phyloP scores from a whole-genome alignment of 2,113 vertebrate genomes.

The Corythaixoides concolor region DNA sequence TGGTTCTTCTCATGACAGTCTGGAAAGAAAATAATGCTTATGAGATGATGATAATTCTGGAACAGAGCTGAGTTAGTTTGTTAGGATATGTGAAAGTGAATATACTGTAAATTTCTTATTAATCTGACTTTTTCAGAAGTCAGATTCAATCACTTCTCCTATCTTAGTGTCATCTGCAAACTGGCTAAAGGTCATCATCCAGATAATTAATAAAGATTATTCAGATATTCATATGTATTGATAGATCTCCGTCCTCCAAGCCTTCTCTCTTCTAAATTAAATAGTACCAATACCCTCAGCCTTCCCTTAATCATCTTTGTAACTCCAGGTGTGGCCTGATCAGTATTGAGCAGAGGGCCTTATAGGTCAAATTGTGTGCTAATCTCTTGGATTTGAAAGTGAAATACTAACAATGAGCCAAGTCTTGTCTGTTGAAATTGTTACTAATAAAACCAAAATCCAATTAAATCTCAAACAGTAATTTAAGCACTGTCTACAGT shows the following conservation, averaged over 20 bases:
- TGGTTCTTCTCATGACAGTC: neutral
- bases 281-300: neutral
- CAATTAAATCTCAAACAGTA: neutral
- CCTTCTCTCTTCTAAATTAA: neutral
- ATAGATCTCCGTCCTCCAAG: neutral
- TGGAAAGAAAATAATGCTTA: neutral
- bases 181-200: neutral
- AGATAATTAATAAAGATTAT: neutral
- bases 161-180: neutral
- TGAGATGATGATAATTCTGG: neutral
- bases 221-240: neutral
- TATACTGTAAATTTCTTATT: neutral
- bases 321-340: neutral
- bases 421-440: neutral
- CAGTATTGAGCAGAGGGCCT: neutral
- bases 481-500: neutral
- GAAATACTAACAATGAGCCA: neutral
- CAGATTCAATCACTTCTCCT: neutral
- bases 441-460: neutral
- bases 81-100: neutral
- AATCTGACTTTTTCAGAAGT: neutral
- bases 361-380: too few relatives aligned
- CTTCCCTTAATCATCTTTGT: neutral
- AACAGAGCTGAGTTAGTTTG: neutral
- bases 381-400: neutral